Evolutionary conservation across 2,113 vertebrate genomes (phyloP).

Genomic region (Lagopus muta): DNA sequence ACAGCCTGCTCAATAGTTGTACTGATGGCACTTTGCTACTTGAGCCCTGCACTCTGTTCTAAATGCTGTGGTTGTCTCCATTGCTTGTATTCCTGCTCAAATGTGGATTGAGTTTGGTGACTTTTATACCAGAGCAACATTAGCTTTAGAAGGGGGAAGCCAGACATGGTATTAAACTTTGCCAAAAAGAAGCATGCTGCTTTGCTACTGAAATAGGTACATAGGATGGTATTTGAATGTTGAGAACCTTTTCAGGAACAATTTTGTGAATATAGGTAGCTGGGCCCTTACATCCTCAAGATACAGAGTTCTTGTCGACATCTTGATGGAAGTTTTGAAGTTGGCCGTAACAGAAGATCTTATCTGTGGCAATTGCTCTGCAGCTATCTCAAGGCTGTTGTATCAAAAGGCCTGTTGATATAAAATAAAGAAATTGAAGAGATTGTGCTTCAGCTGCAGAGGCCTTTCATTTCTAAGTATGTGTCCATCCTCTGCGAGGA

Average conservation of each 20-base stretch:
- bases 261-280: neutral
- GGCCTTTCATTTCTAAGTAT: neutral
- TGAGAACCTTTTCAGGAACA: neutral
- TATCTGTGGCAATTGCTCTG: accelerated
- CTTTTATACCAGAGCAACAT: neutral
- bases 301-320: neutral
- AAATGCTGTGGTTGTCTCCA: neutral
- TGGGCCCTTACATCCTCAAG: too few relatives aligned
- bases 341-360: neutral
- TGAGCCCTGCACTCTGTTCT: neutral
- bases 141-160: neutral
- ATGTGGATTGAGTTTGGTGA: neutral
- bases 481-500: neutral
- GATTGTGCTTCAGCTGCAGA: accelerated
- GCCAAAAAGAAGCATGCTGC: neutral
- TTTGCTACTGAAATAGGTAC: neutral
- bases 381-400: neutral
- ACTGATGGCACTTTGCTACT: neutral
- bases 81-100: neutral
- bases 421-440: accelerated
- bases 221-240: neutral
- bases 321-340: neutral
- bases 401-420: neutral
- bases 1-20: neutral
- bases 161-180: neutral